Evolutionary conservation across 2,113 vertebrate species (phyloP), one percentile per base, ranked within the genome.

Genomic region (Phaethon lepturus): DNA sequence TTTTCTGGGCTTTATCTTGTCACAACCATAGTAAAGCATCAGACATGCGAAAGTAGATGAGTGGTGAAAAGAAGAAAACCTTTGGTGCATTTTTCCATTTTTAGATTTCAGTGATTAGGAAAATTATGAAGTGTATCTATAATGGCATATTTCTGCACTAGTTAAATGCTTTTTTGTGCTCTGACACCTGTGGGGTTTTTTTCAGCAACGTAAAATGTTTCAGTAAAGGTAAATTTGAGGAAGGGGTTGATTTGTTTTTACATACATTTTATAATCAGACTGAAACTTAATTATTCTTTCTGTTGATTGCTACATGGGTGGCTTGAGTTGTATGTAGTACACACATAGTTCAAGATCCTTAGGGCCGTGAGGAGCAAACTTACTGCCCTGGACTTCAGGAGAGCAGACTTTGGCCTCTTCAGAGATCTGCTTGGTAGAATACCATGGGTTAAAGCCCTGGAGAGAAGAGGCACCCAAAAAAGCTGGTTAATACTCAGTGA

Each of bases 1-100:
- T 93, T 94, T 94, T 67, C 71, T 88, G 50, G 67, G 87, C 71
- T 96, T 91, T 94, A 90, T 59, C 87, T 94, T 96, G 89, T 96
- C 91, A 86, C 63, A 88, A 10, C 69, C 49, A 5, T 6, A 53
- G 80, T 25, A 77, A 74, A 87, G 81, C 59, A n/a, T 83, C 90
- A 95, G 91, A 73, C 17, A 33, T 55, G 47, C 55, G 62, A 28
- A 76, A 88, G 87, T 14, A 93, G 62, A 80, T 77, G 84, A 72
- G 44, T 84, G 82, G 72, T 68, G 89, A 96, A 87, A 89, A 60
- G 86, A 63, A 85, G 56, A 72, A 87, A 95, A 76, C 23, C 77
- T 93, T 79, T 69, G 49, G n/a, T 81, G 14, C n/a, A 58, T 58
- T n/a, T 90, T 81, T 66, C 45, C 2, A 2, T 5, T 69, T 87